These are phyloP conservation scores for Halyomorpha halys DNA, from an alignment of 1,140 invertebrate species.

Conservation along the genomic window DNA sequence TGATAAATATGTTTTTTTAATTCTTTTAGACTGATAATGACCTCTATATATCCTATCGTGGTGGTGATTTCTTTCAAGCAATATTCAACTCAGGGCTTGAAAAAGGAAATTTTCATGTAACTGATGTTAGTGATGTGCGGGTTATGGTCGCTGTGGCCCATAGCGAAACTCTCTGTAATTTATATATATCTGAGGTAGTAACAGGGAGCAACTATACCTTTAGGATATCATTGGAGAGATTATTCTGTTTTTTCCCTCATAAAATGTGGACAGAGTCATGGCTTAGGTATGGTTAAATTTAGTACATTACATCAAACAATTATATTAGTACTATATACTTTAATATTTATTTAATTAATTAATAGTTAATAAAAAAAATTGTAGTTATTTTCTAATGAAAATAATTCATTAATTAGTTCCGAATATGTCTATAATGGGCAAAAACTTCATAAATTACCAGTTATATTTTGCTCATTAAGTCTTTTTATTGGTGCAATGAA, in stretches of 20 bases:
- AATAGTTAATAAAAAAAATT: no score
- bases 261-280: conserved; percentile 65
- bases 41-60: conserved; percentile 65
- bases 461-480: neutral
- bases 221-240: conserved; percentile 64
- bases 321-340: no score
- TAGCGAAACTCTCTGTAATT: conserved; percentile 55
- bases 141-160: conserved; percentile 77
- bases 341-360: no score
- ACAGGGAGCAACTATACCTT: conserved; percentile 45
- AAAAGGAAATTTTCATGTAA: conserved; percentile 63
- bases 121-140: conserved; percentile 66
- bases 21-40: conserved; percentile 48
- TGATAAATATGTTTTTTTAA: conserved; percentile 24
- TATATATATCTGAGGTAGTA: conserved; percentile 63
- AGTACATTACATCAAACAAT: no score
- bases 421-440: no score
- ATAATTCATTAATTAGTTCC: no score
- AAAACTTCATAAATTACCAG: no score
- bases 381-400: no score
- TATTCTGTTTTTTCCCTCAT: conserved; percentile 71
- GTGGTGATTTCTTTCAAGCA: conserved; percentile 52
- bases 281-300: conserved; percentile 54
- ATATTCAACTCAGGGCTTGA: conserved; percentile 59
- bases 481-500: neutral